Percentiles rank a stretch among this genome's conserved stretches.
Conservation (phyloP, 1,140 invertebrate genomes). For the Trichonephila clavipes region DNA sequence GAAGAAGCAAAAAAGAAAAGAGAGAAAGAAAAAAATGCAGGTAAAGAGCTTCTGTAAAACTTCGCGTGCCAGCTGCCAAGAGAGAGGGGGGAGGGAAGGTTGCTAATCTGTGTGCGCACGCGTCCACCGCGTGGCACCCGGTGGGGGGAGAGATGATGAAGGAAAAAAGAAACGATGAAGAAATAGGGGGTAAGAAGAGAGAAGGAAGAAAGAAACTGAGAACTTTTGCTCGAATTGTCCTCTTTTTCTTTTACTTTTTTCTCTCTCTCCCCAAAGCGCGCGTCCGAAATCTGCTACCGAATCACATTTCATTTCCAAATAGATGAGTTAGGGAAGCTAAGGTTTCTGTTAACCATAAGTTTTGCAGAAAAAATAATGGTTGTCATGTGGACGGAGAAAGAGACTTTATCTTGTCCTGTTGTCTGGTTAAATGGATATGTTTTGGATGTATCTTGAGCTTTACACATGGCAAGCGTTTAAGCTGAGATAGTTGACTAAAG, state of each 20-base stretch:
- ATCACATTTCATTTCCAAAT: constrained; percentile 27
- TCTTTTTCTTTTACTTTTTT: neutral
- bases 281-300: constrained; percentile 52
- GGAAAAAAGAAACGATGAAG: neutral
- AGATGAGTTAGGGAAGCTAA: neutral
- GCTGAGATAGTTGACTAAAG: too few species aligned
- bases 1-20: constrained; percentile 28
- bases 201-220: constrained; percentile 7
- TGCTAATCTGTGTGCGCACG: constrained; percentile 53
- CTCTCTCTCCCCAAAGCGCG: neutral
- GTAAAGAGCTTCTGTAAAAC: constrained; percentile 45
- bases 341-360: neutral
- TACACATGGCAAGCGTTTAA: too few species aligned
- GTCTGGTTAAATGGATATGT: too few species aligned
- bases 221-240: constrained; percentile 17
- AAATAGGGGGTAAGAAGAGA: neutral
- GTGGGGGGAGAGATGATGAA: neutral
- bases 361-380: too few species aligned
- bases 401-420: too few species aligned
- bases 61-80: constrained; percentile 60
- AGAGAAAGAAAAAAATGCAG: constrained; percentile 51
- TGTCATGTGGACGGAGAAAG: too few species aligned
- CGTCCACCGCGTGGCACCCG: constrained; percentile 56
- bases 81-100: neutral
- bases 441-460: too few species aligned